A percentile compares a stretch with the other conserved stretches of the same genome.
Evolutionary conservation across 2,797 vertebrate species (phyloP).

Genomic region (Thalassophryne amazonica): DNA sequence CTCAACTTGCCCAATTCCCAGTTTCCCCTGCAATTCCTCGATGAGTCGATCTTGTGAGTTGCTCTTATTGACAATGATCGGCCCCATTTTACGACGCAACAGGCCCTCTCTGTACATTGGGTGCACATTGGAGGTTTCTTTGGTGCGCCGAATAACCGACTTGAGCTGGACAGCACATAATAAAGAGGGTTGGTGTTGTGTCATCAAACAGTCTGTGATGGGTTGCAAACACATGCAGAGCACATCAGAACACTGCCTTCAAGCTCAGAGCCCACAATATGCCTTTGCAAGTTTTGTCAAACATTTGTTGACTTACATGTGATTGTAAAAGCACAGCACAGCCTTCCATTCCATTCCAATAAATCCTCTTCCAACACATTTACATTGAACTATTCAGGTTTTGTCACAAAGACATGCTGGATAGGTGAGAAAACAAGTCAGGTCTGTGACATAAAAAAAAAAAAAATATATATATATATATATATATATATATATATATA

Average conservation of each 20-base stretch:
- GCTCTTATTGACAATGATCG: constrained; percentile 88
- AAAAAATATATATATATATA: too few relatives aligned
- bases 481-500: too few relatives aligned
- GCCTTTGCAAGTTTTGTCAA: not conserved
- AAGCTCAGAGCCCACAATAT: constrained; percentile 2
- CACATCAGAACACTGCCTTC: constrained; percentile 18
- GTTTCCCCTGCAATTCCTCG: constrained; percentile 90
- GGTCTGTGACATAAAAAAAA: constrained; percentile 30
- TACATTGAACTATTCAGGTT: not conserved
- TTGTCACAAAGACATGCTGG: constrained; percentile 35
- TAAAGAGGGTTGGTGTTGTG: constrained; percentile 23
- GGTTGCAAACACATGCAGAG: constrained; percentile 25
- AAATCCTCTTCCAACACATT: constrained; percentile 2
- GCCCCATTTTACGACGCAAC: constrained; percentile 87
- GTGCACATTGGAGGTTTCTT: constrained; percentile 89
- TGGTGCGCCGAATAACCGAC: constrained; percentile 94
- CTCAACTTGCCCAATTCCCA: constrained; percentile 84
- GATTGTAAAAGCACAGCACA: constrained; percentile 9
- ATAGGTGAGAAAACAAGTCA: constrained; percentile 9
- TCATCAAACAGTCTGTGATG: constrained; percentile 21
- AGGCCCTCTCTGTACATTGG: constrained; percentile 91
- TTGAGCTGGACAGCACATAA: constrained; percentile 84
- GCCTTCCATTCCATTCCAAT: constrained; percentile 11
- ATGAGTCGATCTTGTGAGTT: constrained; percentile 89
- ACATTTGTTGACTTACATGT: constrained; percentile 1